Evolutionary conservation across 2,797 vertebrate genomes (phyloP), one percentile per base, ranked within the genome.

Genomic region (Acipenser oxyrinchus): DNA sequence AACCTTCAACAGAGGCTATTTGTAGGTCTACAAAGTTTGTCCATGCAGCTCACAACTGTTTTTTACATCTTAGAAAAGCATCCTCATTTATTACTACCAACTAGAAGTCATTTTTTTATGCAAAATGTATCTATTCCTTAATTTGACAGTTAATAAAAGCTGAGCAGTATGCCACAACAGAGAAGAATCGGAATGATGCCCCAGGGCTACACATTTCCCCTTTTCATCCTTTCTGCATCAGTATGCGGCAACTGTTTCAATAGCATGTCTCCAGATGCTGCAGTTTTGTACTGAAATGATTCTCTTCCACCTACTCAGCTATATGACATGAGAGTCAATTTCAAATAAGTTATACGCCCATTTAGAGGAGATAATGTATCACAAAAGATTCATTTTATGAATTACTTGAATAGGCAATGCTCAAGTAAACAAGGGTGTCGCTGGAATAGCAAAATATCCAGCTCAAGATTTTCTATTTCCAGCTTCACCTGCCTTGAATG

Each of bases 111-210:
- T 71, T 37, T 79, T 73, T 63, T 77, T 71, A 78, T 82, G 72
- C 6, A 67, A 71, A 71, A 74, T 82, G 79, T 74, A 75, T 73
- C 78, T 69, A 68, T 73, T 69, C 71, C 68, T 80, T 82, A 76
- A 79, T 79, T 83, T 80, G 74, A 71, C 81, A 60, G 55, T 82
- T 83, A 78, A 83, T 76, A 76, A 72, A 83, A 83, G 48, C 66
- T 76, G 77, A 86, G 74, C 62, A 77, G 75, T 61, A 59, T 77
- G 79, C 67, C 69, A 78, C 53, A 73, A 75, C 75, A 81, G 64
- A 77, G 66, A 81, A 76, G 76, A 55, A 69, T 80, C 71, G 51
- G 69, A 81, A 83, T n/a, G 64, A 79, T 67, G 79, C 77, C 75
- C 82, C 70, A 72, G 74, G 76, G 82, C 81, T 74, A 78, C 69